Conservation (phyloP, 2,888 invertebrate species). For the Octonoba sinensis region DNA sequence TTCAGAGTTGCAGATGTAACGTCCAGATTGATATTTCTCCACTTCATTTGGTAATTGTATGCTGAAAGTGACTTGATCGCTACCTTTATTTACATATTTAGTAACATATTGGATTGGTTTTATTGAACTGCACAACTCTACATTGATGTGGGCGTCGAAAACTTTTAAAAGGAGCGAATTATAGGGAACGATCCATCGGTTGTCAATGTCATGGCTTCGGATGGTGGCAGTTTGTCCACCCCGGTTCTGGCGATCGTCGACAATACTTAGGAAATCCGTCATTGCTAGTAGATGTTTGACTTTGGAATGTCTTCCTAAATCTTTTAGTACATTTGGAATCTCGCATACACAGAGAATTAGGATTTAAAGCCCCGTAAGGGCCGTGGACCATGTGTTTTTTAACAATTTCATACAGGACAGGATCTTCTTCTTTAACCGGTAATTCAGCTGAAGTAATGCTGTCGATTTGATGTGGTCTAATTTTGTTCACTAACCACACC, state of each 20-base stretch:
- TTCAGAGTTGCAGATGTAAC: too few relatives aligned
- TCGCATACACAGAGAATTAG: neutral
- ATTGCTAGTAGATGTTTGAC: neutral
- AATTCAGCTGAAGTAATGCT: constrained; percentile 70
- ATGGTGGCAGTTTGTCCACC: neutral
- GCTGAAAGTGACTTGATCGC: neutral
- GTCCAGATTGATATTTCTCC: neutral
- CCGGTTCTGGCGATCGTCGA: neutral
- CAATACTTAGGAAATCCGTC: neutral
- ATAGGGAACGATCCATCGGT: too few relatives aligned
- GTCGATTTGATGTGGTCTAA: constrained; percentile 67
- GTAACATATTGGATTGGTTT: too few relatives aligned
- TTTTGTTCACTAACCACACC: constrained; percentile 38
- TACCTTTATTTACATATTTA: too few relatives aligned
- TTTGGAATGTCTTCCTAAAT: neutral
- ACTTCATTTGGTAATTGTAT: neutral
- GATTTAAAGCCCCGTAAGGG: neutral
- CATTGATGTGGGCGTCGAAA: too few relatives aligned
- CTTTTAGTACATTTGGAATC: neutral
- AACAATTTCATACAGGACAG: constrained; percentile 69
- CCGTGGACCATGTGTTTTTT: constrained; percentile 68
- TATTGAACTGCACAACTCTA: too few relatives aligned
- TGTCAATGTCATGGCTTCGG: too few relatives aligned
- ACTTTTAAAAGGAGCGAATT: too few relatives aligned
- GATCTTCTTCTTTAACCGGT: constrained; percentile 68